Evolutionary conservation across 2,113 vertebrate genomes (phyloP), one percentile per base, ranked within the genome.

Genomic region (Atlantisia rogersi): DNA sequence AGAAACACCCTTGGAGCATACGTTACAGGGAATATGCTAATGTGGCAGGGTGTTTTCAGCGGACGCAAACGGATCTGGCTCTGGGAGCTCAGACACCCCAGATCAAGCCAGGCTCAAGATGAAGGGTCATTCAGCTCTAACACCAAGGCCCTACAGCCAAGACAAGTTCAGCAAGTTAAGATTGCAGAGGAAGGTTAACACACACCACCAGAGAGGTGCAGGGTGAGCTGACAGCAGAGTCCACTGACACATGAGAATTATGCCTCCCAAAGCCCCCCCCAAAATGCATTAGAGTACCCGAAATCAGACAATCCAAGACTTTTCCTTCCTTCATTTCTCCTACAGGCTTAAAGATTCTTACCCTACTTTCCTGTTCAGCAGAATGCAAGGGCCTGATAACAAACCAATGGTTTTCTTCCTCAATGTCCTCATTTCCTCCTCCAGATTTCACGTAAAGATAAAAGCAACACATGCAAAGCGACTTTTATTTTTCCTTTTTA

Each of bases 1-100:
- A 94, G 96, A 96, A 92, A 86, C 95, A 96, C 95, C 96, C 95
- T 92, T 92, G 18, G 92, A 95, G 94, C 91, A 95, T 75, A 91
- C 83, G 70, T 88, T 92, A 58, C 69, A 94, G 68, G 86, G 88
- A 91, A 82, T 65, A 96, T 93, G 94, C 91, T 91, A 95, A 92
- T 87, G 59, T 62, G 75, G 89, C 93, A 93, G 88, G 35, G 90
- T 20, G 76, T 32, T 70, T 88, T 69, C 90, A 83, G 94, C 2
- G 17, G 78, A 46, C 53, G 3, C 90, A 77, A 88, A 95, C 9
- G 9, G 37, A n/a, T 55, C 64, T 75, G 75, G 9, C 69, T 58
- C 70, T 52, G 88, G 85, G 46, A 92, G 93, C 86, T 82, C 94
- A 53, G 35, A 78, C 11, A 84, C 20, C 77, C 91, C 69, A 32